phyloP scores from a whole-genome alignment of 2,113 vertebrate genomes.

The Motacilla alba region DNA sequence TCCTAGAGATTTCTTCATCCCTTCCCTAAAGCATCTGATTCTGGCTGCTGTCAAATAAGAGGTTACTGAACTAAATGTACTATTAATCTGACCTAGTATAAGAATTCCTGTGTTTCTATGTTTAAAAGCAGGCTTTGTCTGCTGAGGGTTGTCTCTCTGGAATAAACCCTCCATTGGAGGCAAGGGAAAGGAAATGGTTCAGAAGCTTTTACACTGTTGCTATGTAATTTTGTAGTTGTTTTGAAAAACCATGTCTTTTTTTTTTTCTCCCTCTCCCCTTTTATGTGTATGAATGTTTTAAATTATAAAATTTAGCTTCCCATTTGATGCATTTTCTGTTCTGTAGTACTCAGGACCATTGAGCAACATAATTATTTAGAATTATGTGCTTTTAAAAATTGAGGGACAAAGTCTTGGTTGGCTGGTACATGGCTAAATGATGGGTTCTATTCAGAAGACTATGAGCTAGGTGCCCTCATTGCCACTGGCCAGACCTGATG shows the following conservation, averaged over 20 bases:
- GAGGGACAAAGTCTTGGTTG: background rate
- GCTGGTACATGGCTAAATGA: background rate
- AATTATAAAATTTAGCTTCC: slow-evolving; percentile 7
- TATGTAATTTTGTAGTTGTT: slow-evolving; percentile 40
- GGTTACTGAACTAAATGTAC: slow-evolving; percentile 55
- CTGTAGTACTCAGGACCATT: background rate
- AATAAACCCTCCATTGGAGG: slow-evolving; percentile 18
- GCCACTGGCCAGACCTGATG: background rate
- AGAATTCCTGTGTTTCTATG: slow-evolving; percentile 29
- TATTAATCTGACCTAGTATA: slow-evolving; percentile 49
- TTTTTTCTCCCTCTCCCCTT: background rate
- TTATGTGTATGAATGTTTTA: background rate
- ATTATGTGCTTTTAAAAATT: slow-evolving; percentile 23
- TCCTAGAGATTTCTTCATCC: slow-evolving; percentile 56
- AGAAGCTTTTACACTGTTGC: slow-evolving; percentile 39
- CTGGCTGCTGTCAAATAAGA: slow-evolving; percentile 49
- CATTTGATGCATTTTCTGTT: background rate
- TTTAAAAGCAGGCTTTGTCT: slow-evolving; percentile 51
- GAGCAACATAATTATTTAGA: background rate
- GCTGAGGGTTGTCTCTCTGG: slow-evolving; percentile 16
- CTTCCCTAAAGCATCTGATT: slow-evolving; percentile 46
- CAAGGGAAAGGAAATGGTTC: slow-evolving; percentile 12
- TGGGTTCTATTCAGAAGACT: background rate
- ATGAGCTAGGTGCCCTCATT: background rate
- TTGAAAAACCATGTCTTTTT: background rate